A percentile compares a stretch with the other conserved stretches of the same genome.
phyloP scores from a whole-genome alignment of 2,888 invertebrate genomes.

The Chymomyza caudatula region DNA sequence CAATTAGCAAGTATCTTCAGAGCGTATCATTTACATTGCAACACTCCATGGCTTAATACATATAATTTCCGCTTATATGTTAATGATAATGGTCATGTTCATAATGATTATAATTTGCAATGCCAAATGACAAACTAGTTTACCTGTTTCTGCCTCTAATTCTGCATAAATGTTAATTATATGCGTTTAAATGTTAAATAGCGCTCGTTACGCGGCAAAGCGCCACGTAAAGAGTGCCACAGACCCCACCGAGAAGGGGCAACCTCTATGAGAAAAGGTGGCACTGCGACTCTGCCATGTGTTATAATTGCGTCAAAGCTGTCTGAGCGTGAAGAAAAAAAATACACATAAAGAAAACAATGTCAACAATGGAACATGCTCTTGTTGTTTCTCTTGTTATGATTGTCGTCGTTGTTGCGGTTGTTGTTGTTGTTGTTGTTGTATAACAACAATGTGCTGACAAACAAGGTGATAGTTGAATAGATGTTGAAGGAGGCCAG shows the following conservation, averaged over 20 bases:
- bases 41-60: conserved; percentile 34
- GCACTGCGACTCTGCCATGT: conserved; percentile 28
- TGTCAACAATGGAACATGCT: conserved; percentile 54
- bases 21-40: background rate
- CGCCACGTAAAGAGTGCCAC: background rate
- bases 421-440: background rate
- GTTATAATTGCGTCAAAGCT: conserved; percentile 64
- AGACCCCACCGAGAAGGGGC: background rate
- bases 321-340: conserved; percentile 34
- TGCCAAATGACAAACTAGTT: conserved; percentile 38
- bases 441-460: background rate
- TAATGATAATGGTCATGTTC: background rate
- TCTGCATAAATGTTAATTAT: conserved; percentile 64
- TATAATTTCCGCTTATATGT: conserved; percentile 42
- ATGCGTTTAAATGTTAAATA: conserved; percentile 44
- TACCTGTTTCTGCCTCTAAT: conserved; percentile 29
- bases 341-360: conserved; percentile 42
- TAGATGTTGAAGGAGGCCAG: background rate
- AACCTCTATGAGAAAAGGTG: background rate
- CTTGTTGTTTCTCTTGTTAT: background rate
- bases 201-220: background rate
- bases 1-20: background rate
- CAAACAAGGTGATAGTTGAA: background rate
- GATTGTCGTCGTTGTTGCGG: background rate
- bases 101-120: conserved; percentile 43